Percentiles rank a stretch among this genome's conserved stretches.
These are phyloP conservation scores for Eptatretus atami DNA, from an alignment of 2,797 vertebrate species.

Conservation along the genomic window DNA sequence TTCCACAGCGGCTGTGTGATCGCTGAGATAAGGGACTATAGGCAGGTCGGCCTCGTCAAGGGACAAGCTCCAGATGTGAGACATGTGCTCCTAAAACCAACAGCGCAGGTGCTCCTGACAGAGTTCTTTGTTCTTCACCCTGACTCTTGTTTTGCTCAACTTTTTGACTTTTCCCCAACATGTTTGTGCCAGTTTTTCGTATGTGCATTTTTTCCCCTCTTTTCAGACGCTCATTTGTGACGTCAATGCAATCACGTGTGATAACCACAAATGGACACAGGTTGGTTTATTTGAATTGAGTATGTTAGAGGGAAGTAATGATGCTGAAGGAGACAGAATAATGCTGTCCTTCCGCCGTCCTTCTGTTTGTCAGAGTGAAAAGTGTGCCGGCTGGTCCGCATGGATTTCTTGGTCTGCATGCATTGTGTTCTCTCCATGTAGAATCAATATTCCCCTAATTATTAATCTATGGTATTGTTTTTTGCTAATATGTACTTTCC, in stretches of 20 bases:
- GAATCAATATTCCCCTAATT: too few species aligned
- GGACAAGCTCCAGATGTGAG: slow-evolving; percentile 65
- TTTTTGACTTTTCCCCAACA: neutral
- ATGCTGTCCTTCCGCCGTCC: too few species aligned
- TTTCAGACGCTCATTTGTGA: slow-evolving; percentile 51
- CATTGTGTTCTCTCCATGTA: too few species aligned
- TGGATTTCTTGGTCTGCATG: too few species aligned
- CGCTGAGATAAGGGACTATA: slow-evolving; percentile 78
- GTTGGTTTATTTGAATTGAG: slow-evolving; percentile 15
- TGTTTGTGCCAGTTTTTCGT: neutral
- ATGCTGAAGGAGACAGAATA: too few species aligned
- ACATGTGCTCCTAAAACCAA: slow-evolving; percentile 65
- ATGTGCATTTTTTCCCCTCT: neutral
- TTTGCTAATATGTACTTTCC: too few species aligned
- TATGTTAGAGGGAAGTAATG: too few species aligned
- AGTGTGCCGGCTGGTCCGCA: too few species aligned
- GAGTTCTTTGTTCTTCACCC: too few species aligned
- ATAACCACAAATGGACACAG: slow-evolving; percentile 99
- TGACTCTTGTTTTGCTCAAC: too few species aligned
- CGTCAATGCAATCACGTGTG: slow-evolving; percentile 85
- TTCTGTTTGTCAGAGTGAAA: too few species aligned
- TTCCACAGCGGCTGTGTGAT: slow-evolving; percentile 95
- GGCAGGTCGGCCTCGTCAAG: slow-evolving; percentile 65
- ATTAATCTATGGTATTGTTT: too few species aligned
- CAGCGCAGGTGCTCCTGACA: slow-evolving; percentile 42